Evolutionary conservation across 2,888 invertebrate genomes (phyloP), one percentile per base, ranked within the genome.

Genomic region (Leucoptera coffeella): DNA sequence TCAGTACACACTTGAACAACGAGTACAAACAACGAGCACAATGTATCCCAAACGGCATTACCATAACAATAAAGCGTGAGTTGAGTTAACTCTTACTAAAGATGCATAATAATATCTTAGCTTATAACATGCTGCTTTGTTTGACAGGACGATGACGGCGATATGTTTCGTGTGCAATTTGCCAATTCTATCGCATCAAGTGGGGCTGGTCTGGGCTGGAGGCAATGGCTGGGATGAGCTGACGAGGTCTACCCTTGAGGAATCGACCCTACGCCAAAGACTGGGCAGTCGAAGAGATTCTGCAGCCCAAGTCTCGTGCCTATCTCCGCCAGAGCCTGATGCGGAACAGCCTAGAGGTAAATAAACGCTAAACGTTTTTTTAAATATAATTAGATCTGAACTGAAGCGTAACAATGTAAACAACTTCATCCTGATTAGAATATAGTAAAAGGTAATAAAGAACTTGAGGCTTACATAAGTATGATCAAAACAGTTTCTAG

Each of bases 141-240:
- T 38, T 39, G 25, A 38, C 81, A 90, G 90, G 82, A 89, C 85
- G 56, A 89, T 90, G 89, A 86, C 89, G 51, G 85, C 90, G 58
- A 84, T 90, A 74, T 93, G 93, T 74, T 93, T 93, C 76, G 91
- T 93, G 45, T 93, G 93, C 85, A 92, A 93, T 71, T 78, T 92
- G 51, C 92, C 93, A 45, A 92, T 93, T 56, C 78, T 92, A 59
- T 90, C 88, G 38, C 91, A 93, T 69, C 93, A 93, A 78, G 90
- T 91, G 48, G 91, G 90, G 25, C 71, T 92, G 60, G 85, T 90
- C 54, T 92, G 92, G 91, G 88, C 89, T 48, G 91, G 91, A 27
- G 90, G 89, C 53, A 92, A 91, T 60, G 91, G 91, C 42, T 91
- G 91, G 87, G 91, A 92, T 82, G 91, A 92, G 59, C 74, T 91